A percentile compares a stretch with the other conserved stretches of the same genome.
These are phyloP conservation scores for Homalodisca vitripennis DNA, from an alignment of 1,140 invertebrate species.

Conservation along the genomic window DNA sequence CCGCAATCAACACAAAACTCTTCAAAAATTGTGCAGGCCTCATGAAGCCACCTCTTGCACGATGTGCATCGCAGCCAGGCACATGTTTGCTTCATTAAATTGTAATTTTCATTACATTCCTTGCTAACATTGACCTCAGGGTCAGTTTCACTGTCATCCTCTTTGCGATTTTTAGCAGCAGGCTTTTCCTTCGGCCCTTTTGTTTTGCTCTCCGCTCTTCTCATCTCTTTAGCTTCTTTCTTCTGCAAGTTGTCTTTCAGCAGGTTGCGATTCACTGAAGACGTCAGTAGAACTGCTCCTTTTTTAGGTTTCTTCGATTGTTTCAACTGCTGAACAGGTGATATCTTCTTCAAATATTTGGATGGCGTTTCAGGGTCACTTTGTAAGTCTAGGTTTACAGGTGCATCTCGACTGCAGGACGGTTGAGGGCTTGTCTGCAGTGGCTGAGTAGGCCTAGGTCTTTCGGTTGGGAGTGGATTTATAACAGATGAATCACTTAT, in stretches of 20 bases:
- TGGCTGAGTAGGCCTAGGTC: background rate
- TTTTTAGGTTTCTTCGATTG: background rate
- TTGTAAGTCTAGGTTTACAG: background rate
- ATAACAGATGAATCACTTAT: background rate
- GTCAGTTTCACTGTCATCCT: background rate
- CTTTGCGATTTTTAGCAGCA: background rate
- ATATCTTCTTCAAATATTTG: background rate
- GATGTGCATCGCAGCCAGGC: constrained; percentile 31
- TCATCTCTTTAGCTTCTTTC: background rate
- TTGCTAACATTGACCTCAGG: constrained; percentile 3
- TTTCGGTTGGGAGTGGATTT: background rate
- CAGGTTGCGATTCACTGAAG: background rate
- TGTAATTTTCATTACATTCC: constrained; percentile 29
- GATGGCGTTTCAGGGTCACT: constrained; percentile 5
- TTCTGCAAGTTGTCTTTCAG: background rate
- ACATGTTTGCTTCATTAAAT: constrained; percentile 16
- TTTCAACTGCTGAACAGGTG: background rate
- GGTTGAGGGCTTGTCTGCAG: background rate
- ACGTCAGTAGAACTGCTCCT: constrained; percentile 7
- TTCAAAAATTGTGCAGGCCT: constrained; percentile 32
- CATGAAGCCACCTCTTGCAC: constrained; percentile 30
- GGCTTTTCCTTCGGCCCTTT: background rate
- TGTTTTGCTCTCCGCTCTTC: background rate
- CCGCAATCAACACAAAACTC: constrained; percentile 26
- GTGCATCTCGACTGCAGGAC: background rate